Evolutionary conservation across 2,888 invertebrate species (phyloP).

Genomic region (Podotricha telesiphe): DNA sequence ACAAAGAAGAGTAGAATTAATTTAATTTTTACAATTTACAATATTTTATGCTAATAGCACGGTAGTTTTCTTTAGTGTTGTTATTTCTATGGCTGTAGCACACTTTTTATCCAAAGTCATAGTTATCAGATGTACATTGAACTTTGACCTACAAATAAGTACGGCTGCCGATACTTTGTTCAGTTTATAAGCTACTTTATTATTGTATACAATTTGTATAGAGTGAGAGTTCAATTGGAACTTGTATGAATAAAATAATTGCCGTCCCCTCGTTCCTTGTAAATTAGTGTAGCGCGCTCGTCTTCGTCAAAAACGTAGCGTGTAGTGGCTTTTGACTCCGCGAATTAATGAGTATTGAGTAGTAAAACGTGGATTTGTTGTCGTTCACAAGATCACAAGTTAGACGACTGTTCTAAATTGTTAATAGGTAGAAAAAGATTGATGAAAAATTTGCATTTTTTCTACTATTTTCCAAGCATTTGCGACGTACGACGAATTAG

Average conservation of each 20-base stretch:
- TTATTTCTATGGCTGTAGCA: not conserved
- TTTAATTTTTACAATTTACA: no score
- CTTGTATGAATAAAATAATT: no score
- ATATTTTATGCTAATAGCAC: no score
- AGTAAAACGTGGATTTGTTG: not conserved
- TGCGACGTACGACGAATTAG: no score
- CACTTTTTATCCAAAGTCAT: not conserved
- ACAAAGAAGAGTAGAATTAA: not conserved
- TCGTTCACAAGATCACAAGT: not conserved
- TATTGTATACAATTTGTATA: not conserved
- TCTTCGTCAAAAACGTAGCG: not conserved
- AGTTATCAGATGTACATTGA: not conserved
- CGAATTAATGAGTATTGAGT: conserved; percentile 2
- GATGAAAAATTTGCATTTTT: no score
- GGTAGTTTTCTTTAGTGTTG: not conserved
- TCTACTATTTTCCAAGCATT: no score
- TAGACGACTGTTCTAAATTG: not conserved
- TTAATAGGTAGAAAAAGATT: not conserved
- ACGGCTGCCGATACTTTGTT: not conserved
- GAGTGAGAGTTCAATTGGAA: not conserved
- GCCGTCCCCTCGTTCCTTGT: not conserved
- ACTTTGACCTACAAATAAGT: not conserved
- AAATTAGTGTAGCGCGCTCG: no score
- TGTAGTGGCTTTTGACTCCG: conserved; percentile 2
- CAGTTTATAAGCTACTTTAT: not conserved